Evolutionary conservation across 2,113 vertebrate genomes (phyloP).

Genomic region (Pachypanchax playfairii): DNA sequence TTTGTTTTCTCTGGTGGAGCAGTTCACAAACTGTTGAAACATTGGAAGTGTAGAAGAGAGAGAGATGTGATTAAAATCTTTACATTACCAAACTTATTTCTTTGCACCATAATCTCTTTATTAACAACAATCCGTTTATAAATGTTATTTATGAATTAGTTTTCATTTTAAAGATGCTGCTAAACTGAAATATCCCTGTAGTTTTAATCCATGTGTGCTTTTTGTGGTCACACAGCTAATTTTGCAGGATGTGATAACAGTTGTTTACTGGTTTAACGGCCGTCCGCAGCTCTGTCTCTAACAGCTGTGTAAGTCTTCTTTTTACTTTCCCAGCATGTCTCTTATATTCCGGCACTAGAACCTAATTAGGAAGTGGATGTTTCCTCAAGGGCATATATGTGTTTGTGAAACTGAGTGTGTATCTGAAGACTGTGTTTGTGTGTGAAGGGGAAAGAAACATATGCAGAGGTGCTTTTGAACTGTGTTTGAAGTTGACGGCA

Average conservation of each 20-base stretch:
- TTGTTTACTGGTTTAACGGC: conserved; percentile 37
- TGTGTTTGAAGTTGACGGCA: conserved; percentile 2
- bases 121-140: too few relatives aligned
- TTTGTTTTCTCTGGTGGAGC: too few relatives aligned
- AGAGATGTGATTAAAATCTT: too few relatives aligned
- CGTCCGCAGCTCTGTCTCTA: conserved; percentile 21
- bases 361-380: conserved; percentile 64
- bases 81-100: background rate
- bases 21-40: too few relatives aligned
- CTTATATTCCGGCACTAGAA: conserved; percentile 27
- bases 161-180: background rate
- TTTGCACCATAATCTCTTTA: too few relatives aligned
- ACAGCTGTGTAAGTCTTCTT: conserved; percentile 36
- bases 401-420: background rate
- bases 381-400: conserved; percentile 46
- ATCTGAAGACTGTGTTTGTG: background rate
- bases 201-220: background rate
- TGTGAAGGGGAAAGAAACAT: conserved; percentile 14
- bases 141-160: background rate
- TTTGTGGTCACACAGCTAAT: conserved; percentile 4
- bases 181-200: background rate
- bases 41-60: too few relatives aligned
- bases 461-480: conserved; percentile 8
- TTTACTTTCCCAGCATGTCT: conserved; percentile 40
- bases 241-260: conserved; percentile 18